Base-by-base conservation (phyloP, 2,888 invertebrate genomes). In the Desoria tigrina region DNA sequence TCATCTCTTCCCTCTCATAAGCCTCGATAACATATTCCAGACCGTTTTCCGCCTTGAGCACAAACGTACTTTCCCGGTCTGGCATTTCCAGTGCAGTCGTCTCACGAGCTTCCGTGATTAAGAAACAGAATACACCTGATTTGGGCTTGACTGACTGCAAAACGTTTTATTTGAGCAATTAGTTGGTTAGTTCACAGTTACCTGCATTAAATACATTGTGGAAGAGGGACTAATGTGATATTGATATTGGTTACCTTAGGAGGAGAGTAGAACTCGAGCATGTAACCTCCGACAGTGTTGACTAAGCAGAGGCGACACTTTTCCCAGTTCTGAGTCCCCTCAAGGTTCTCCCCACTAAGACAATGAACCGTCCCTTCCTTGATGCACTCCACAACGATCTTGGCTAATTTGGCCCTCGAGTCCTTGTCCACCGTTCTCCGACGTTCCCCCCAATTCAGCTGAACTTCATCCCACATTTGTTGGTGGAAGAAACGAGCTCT, bases 11-110 rank as follows among this genome's bases (percentile, higher is more conserved):
- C 0, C 90, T 87, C 78, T 91, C 91, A 26, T 88, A 87, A 1
- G 95, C 94, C 80, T 96, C 94, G 77, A 97, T 93, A 54, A 97
- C 94, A 81, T 95, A 95, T 79, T 97, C 97, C 87, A 92, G 90
- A 77, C 90, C 92, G 79, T 92, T 92, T 79, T 92, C 91, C 2
- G 92, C 92, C 84, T 95, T 96, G 27, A 97, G 82, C 32, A 97
- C 96, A 83, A 97, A 96, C 4, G 96, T 94, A 80, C 96, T 94
- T 80, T 95, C 92, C 79, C 92, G 90, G 79, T 97, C 97, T 0
- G 96, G 96, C 95, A 97, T 95, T 82, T 97, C 97, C 66, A 97
- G 81, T 0, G 93, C 91, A 11, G 95, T 96, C 0, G 97, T 96
- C 82, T 96, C 95, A 65, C 97, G 83, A 1, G 92, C 95, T 81